phyloP scores from a whole-genome alignment of 2,113 vertebrate species.

The Aegithalos caudatus region DNA sequence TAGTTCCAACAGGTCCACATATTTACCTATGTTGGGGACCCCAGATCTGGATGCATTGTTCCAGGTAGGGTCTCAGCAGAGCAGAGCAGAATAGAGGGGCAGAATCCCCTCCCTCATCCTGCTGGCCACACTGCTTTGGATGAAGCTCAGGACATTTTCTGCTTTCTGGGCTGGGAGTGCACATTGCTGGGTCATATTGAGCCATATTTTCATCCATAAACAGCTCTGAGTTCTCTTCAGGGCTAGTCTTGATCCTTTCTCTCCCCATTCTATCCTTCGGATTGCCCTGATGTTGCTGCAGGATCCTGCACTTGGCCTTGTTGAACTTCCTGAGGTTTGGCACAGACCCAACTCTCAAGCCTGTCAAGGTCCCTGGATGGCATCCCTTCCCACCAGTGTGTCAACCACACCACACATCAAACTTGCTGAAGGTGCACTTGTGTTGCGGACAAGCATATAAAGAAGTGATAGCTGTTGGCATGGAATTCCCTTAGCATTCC shows the following conservation, averaged over 20 bases:
- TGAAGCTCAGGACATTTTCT: background rate
- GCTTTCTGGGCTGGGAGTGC: background rate
- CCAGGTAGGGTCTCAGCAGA: background rate
- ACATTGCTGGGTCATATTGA: background rate
- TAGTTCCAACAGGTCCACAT: background rate
- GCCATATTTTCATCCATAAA: background rate
- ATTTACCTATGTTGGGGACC: background rate
- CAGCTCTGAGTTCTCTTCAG: background rate
- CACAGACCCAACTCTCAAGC: background rate
- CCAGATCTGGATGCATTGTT: background rate
- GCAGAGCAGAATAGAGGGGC: background rate
- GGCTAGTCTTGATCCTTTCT: background rate
- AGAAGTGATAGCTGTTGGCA: background rate
- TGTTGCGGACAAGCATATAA: background rate
- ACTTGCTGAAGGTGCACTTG: background rate
- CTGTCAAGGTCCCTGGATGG: too few species aligned
- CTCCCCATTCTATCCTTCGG: background rate
- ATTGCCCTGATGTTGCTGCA: background rate
- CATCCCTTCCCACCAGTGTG: background rate
- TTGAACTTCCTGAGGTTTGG: background rate
- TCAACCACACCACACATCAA: background rate
- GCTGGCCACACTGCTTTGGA: accelerated
- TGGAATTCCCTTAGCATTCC: background rate
- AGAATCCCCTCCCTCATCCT: accelerated
- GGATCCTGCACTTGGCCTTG: background rate